These are phyloP conservation scores for Drosophila mimica DNA, from an alignment of 2,888 invertebrate genomes.

Conservation along the genomic window DNA sequence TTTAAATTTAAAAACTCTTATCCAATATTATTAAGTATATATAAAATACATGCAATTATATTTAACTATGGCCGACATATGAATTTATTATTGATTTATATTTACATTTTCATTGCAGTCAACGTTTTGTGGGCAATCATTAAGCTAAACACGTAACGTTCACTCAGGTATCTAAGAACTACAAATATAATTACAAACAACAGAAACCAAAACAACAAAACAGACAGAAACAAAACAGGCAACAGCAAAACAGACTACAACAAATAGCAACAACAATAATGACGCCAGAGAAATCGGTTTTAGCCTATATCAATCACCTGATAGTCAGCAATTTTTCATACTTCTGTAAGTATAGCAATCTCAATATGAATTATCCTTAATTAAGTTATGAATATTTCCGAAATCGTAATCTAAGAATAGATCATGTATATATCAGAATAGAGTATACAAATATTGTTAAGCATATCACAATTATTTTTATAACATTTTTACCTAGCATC, in stretches of 20 bases:
- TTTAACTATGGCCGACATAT: slow-evolving; percentile 35
- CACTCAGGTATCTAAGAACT: slow-evolving; percentile 62
- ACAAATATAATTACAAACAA: slow-evolving; percentile 32
- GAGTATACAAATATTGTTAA: background rate
- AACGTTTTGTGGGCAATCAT: slow-evolving; percentile 69
- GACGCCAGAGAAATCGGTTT: slow-evolving; percentile 84
- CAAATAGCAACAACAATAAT: slow-evolving; percentile 58
- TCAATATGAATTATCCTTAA: background rate
- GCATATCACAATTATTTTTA: background rate
- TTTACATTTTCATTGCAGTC: slow-evolving; percentile 58
- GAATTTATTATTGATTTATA: slow-evolving; percentile 61
- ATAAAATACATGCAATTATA: slow-evolving; percentile 7
- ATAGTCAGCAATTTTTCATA: slow-evolving; percentile 85
- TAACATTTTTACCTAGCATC: background rate
- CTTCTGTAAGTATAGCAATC: slow-evolving; percentile 82
- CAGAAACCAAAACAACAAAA: slow-evolving; percentile 16
- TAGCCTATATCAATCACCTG: slow-evolving; percentile 84
- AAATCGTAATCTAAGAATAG: background rate
- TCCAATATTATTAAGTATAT: slow-evolving; percentile 4
- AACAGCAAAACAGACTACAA: slow-evolving; percentile 19
- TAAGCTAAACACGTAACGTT: slow-evolving; percentile 72
- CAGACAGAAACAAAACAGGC: slow-evolving; percentile 12
- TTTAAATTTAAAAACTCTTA: slow-evolving; percentile 16
- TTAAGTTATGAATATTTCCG: background rate
- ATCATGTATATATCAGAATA: background rate